Conservation (phyloP, 1,140 invertebrate genomes). For the Drosophila melanica region DNA sequence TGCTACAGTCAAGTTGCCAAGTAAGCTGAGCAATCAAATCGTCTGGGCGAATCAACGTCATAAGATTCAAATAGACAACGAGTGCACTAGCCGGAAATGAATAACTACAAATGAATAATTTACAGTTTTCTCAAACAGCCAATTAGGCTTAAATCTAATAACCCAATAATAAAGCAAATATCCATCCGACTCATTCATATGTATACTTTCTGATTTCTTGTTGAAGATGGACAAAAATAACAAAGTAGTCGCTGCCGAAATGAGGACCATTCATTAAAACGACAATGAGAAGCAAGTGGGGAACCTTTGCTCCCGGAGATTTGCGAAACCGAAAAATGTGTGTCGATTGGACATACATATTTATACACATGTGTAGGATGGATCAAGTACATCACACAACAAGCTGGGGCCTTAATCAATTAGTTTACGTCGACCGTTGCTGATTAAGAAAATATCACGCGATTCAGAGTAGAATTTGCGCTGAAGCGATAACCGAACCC, state of each 20-base stretch:
- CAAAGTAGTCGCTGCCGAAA: conserved; percentile 32
- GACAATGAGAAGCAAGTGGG: conserved; percentile 18
- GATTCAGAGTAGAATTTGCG: conserved; percentile 76
- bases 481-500: conserved; percentile 44
- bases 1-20: too few relatives aligned
- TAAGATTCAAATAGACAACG: not conserved
- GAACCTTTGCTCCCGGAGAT: conserved; percentile 81
- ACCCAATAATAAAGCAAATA: too few relatives aligned
- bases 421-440: conserved; percentile 58
- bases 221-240: not conserved
- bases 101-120: too few relatives aligned
- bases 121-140: too few relatives aligned
- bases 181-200: too few relatives aligned
- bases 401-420: conserved; percentile 70
- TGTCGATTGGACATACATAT: conserved; percentile 38
- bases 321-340: conserved; percentile 57
- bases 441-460: conserved; percentile 79
- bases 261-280: conserved; percentile 63
- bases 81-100: not conserved
- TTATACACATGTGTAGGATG: conserved; percentile 22
- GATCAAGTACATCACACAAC: conserved; percentile 39
- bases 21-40: too few relatives aligned
- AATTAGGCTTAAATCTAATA: too few relatives aligned
- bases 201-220: too few relatives aligned
- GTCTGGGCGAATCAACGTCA: not conserved